Percentiles rank a stretch among this genome's conserved stretches.
Evolutionary conservation across 2,113 vertebrate species (phyloP).

Genomic region (Pampusana beccarii): DNA sequence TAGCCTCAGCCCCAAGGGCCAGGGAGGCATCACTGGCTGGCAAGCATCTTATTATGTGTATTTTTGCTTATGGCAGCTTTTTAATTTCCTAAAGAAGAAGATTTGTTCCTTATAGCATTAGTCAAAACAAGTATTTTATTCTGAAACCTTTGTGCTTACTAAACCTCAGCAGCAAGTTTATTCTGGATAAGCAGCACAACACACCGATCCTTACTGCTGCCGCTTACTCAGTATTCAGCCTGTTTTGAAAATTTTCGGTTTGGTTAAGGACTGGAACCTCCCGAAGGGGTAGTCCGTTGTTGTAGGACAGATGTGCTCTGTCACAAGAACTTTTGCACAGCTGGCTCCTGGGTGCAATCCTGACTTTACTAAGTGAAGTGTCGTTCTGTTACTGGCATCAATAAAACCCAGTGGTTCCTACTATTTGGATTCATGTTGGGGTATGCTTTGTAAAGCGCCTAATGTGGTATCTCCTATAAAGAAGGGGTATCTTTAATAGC

Average conservation of each 20-base stretch:
- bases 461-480: too few species aligned
- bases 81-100: background rate
- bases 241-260: background rate
- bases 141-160: background rate
- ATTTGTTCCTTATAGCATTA: background rate
- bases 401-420: background rate
- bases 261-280: background rate
- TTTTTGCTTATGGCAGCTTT: background rate
- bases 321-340: background rate
- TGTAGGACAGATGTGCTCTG: background rate
- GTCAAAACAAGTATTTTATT: background rate
- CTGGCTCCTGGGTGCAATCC: background rate
- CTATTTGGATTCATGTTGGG: background rate
- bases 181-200: background rate
- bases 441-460: background rate
- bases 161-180: background rate
- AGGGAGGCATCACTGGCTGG: background rate
- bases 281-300: background rate
- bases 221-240: rapidly evolving
- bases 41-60: background rate
- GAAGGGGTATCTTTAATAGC: background rate
- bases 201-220: background rate
- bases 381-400: background rate
- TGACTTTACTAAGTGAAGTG: background rate
- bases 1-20: too few species aligned